Percentiles rank a stretch among this genome's conserved stretches.
Conservation (phyloP, 2,797 vertebrate genomes). For the Cryptoblepharus egeriae region DNA sequence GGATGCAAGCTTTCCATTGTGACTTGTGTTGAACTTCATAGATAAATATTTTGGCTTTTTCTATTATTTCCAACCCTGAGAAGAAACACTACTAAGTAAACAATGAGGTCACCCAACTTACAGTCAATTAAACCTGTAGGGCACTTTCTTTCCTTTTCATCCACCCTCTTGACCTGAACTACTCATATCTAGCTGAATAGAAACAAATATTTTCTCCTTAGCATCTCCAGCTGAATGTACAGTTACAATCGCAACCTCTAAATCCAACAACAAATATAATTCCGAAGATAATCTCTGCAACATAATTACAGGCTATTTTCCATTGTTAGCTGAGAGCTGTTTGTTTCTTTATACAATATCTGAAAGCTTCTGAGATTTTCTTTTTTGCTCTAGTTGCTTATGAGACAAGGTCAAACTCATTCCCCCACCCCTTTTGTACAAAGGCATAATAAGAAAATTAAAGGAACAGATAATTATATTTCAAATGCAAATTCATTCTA, state of each 20-base stretch:
- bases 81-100: background rate
- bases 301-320: constrained; percentile 28
- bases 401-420: constrained; percentile 16
- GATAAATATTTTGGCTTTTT: background rate
- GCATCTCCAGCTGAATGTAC: constrained; percentile 8
- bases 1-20: background rate
- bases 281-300: constrained; percentile 12
- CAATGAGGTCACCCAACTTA: background rate
- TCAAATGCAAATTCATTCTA: background rate
- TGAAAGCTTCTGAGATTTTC: constrained; percentile 7
- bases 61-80: background rate
- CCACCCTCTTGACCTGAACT: background rate
- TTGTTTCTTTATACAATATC: constrained; percentile 16
- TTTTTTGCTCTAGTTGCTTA: constrained; percentile 24
- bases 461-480: background rate
- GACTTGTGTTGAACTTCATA: background rate
- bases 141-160: constrained; percentile 10
- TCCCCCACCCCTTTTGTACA: background rate
- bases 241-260: background rate
- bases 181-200: constrained; percentile 7
- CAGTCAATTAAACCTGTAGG: constrained; percentile 4
- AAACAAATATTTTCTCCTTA: constrained; percentile 15
- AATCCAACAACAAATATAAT: background rate
- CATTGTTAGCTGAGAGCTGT: background rate
- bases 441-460: background rate